A percentile compares a stretch with the other conserved stretches of the same genome.
Evolutionary conservation across 2,888 invertebrate genomes (phyloP).

Genomic region (Parapristionchus giblindavisi): DNA sequence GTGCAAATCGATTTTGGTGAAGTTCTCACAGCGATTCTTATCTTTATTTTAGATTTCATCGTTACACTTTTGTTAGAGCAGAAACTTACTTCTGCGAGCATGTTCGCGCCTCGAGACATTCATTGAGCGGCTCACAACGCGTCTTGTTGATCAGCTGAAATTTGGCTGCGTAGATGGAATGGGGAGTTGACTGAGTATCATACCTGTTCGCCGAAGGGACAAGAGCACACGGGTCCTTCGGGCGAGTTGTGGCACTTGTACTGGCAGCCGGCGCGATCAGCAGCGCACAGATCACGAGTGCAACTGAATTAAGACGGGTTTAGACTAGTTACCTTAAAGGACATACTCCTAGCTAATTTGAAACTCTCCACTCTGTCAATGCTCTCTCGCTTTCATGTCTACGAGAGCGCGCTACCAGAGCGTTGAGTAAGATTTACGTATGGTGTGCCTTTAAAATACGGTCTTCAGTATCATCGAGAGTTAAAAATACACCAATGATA

Average conservation of each 20-base stretch:
- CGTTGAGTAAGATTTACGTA: too few species aligned
- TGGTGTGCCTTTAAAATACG: too few species aligned
- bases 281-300: constrained; percentile 69
- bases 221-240: constrained; percentile 86
- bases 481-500: too few species aligned
- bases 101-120: constrained; percentile 78
- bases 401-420: too few species aligned
- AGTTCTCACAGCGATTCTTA: not conserved
- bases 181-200: too few species aligned
- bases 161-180: constrained; percentile 48
- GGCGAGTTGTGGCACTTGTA: constrained; percentile 71
- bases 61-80: not conserved
- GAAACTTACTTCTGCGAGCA: constrained; percentile 81
- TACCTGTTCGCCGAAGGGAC: constrained; percentile 86
- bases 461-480: not conserved
- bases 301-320: constrained; percentile 45
- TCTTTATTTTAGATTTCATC: not conserved
- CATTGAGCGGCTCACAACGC: constrained; percentile 67
- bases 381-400: too few species aligned
- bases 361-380: too few species aligned
- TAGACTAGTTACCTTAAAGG: not conserved
- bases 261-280: constrained; percentile 71
- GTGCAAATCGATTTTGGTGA: not conserved
- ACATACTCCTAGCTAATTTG: not conserved
- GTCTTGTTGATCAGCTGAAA: constrained; percentile 64